A percentile compares a stretch with the other conserved stretches of the same genome.
Conservation (phyloP, 2,797 vertebrate species). For the Muscicapa comitata region DNA sequence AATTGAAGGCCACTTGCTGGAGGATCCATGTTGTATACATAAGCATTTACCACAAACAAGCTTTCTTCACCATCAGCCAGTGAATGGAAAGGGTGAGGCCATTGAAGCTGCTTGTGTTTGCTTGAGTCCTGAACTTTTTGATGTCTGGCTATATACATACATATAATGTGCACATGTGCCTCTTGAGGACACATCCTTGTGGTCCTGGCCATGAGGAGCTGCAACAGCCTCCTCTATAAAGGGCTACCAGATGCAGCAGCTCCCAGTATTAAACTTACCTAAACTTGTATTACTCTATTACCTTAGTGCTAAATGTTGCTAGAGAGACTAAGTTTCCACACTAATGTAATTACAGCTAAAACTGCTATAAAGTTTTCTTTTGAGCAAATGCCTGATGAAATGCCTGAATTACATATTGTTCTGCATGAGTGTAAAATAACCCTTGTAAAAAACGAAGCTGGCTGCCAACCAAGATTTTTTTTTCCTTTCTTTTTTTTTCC, state of each 20-base stretch:
- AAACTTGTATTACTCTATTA: not conserved
- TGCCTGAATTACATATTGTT: constrained; percentile 36
- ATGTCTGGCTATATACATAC: not conserved
- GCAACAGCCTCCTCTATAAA: not conserved
- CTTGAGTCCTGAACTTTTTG: rapidly evolving
- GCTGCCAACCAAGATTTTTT: not conserved
- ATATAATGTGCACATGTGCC: rapidly evolving
- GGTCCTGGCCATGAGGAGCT: not conserved
- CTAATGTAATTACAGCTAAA: not conserved
- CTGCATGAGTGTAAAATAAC: constrained; percentile 28
- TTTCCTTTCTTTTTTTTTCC: rapidly evolving
- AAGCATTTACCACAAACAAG: not conserved
- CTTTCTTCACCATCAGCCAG: not conserved
- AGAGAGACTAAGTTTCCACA: not conserved
- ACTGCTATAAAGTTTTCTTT: constrained; percentile 6
- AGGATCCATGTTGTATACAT: not conserved
- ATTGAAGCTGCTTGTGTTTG: not conserved
- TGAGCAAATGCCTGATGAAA: constrained; percentile 9
- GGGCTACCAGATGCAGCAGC: not conserved
- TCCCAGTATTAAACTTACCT: not conserved
- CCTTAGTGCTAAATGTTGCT: not conserved
- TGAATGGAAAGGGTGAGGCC: not conserved
- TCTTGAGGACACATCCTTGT: not conserved
- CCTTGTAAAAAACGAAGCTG: not conserved
- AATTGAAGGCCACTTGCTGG: not conserved